Evolutionary conservation across 2,888 invertebrate genomes (phyloP).

Genomic region (Pocota personata): DNA sequence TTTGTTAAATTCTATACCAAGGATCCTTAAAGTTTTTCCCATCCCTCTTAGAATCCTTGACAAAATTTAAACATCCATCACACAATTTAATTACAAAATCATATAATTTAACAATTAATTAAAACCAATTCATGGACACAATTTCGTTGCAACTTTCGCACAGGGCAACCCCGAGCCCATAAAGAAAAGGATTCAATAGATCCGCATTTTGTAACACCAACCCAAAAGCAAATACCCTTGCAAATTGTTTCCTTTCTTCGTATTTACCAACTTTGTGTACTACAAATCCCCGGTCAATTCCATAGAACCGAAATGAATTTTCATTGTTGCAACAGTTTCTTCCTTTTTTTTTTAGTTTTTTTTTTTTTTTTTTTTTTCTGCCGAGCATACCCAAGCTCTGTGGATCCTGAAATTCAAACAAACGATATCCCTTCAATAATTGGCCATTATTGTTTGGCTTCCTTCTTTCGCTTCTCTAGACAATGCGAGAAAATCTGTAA

Average conservation of each 20-base stretch:
- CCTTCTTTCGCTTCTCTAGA: background rate
- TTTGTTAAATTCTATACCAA: no score
- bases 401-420: slow-evolving; percentile 47
- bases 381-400: background rate
- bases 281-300: slow-evolving; percentile 38
- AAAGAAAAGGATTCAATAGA: slow-evolving; percentile 49
- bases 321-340: slow-evolving; percentile 19
- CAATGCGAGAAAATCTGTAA: slow-evolving; percentile 43
- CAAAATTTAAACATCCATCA: background rate
- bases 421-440: slow-evolving; percentile 61
- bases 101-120: slow-evolving; percentile 14
- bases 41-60: background rate
- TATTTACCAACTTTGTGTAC: background rate
- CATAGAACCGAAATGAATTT: slow-evolving; percentile 31
- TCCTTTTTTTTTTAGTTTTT: background rate
- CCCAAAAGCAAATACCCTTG: slow-evolving; percentile 13
- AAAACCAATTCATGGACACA: slow-evolving; percentile 4
- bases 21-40: no score
- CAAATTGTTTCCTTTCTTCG: slow-evolving; percentile 37
- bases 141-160: background rate
- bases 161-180: background rate
- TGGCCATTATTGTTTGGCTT: slow-evolving; percentile 38
- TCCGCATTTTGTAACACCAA: slow-evolving; percentile 12
- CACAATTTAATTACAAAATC: background rate
- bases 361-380: no score